Conservation (phyloP, 2,797 vertebrate species). For the Brachyrhaphis roseni region DNA sequence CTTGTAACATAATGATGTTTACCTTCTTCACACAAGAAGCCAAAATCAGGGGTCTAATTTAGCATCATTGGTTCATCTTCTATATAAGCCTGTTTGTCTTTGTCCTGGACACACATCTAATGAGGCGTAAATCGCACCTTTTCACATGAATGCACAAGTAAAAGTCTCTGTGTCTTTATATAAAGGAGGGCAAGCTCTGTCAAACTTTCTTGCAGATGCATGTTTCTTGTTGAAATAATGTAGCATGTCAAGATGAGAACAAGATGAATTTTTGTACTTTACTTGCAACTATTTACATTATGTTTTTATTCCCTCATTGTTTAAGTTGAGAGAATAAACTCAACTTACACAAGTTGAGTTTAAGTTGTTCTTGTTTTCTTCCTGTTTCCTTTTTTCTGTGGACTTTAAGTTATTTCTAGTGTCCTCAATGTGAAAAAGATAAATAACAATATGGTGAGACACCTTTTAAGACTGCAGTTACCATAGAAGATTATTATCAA, state of each 20-base stretch:
- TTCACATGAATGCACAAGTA: not conserved
- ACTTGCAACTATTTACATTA: not conserved
- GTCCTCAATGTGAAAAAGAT: not conserved
- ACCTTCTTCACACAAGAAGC: not conserved
- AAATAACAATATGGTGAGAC: not conserved
- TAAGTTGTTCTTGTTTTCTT: no score
- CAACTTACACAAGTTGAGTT: no score
- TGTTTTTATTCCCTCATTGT: not conserved
- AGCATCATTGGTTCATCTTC: not conserved
- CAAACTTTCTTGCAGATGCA: not conserved
- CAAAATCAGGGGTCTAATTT: not conserved
- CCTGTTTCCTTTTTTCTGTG: not conserved
- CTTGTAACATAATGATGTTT: not conserved
- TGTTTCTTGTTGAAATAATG: not conserved
- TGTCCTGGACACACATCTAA: not conserved
- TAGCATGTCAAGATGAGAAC: not conserved
- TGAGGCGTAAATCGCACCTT: not conserved
- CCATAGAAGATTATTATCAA: not conserved
- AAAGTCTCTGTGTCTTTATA: not conserved
- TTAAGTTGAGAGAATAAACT: not conserved
- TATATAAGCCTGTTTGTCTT: not conserved
- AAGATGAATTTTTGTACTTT: not conserved
- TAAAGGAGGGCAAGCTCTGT: not conserved
- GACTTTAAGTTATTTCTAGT: not conserved
- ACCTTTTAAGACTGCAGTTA: not conserved